Conservation (phyloP, 2,888 invertebrate species). For the Halictus ligatus region DNA sequence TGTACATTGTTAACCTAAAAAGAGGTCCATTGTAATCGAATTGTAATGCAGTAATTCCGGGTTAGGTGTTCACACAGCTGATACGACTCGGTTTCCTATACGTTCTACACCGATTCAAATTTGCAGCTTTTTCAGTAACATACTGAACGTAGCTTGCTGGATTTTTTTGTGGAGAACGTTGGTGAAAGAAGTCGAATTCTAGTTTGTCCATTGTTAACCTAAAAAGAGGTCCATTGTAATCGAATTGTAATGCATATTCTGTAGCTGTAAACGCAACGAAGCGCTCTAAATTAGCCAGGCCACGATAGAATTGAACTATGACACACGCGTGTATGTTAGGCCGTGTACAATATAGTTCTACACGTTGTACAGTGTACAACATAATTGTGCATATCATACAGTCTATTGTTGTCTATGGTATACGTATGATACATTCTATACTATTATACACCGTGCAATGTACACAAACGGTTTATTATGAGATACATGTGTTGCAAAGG, state of each 20-base stretch:
- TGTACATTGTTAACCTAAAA: neutral
- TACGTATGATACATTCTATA: neutral
- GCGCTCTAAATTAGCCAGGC: neutral
- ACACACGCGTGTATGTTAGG: too few species aligned
- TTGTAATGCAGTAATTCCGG: too few species aligned
- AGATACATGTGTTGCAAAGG: neutral
- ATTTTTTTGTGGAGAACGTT: too few species aligned
- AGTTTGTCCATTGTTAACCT: neutral
- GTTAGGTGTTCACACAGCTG: neutral
- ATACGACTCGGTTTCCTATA: neutral
- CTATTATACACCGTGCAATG: neutral
- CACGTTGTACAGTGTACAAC: neutral
- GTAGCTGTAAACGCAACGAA: neutral
- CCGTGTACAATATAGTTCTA: neutral
- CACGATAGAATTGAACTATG: too few species aligned
- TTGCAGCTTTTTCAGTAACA: neutral
- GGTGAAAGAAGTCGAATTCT: too few species aligned
- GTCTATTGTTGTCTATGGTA: neutral
- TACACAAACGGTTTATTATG: neutral
- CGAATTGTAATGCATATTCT: neutral
- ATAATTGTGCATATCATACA: neutral
- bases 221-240: neutral
- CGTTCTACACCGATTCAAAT: neutral
- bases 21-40: neutral
- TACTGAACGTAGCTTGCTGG: neutral